These are phyloP conservation scores for Pollimyrus isidori DNA, from an alignment of 2,113 vertebrate genomes.

Conservation along the genomic window DNA sequence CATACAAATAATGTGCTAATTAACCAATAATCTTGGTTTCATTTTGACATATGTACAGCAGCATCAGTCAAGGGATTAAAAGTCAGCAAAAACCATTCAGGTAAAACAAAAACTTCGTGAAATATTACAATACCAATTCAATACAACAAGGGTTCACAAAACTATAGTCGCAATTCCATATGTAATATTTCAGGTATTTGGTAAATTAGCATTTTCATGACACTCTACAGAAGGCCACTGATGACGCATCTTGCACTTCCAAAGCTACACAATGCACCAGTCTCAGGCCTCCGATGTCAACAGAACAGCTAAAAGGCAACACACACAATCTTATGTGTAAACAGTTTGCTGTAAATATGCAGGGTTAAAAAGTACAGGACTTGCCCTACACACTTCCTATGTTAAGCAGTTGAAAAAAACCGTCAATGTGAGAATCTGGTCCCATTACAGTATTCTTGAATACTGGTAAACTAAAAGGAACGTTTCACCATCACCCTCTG, in stretches of 20 bases:
- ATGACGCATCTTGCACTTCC: slow-evolving; percentile 15
- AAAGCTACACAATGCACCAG: slow-evolving; percentile 1
- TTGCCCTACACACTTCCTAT: slow-evolving; percentile 10
- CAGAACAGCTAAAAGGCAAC: slow-evolving; percentile 7
- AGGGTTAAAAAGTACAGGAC: neutral
- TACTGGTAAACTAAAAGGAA: slow-evolving; percentile 13
- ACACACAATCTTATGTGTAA: slow-evolving; percentile 5
- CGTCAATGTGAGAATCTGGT: neutral
- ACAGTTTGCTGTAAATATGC: slow-evolving; percentile 11
- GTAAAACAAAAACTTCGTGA: slow-evolving; percentile 73
- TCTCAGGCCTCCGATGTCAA: slow-evolving; percentile 8
- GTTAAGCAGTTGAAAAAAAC: neutral
- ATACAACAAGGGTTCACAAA: slow-evolving; percentile 34
- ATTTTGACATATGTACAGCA: slow-evolving; percentile 55
- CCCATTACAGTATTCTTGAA: neutral
- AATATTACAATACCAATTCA: slow-evolving; percentile 48
- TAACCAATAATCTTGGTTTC: slow-evolving; percentile 73
- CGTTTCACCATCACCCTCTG: neutral
- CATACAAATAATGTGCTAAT: slow-evolving; percentile 16
- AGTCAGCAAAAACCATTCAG: slow-evolving; percentile 61
- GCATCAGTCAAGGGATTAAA: slow-evolving; percentile 59
- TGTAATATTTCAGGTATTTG: slow-evolving; percentile 35
- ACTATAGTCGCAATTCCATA: slow-evolving; percentile 31
- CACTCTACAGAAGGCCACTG: slow-evolving; percentile 41
- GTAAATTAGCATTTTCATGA: slow-evolving; percentile 36